Evolutionary conservation across 2,113 vertebrate species (phyloP).

Genomic region (Xenotilapia leptura): DNA sequence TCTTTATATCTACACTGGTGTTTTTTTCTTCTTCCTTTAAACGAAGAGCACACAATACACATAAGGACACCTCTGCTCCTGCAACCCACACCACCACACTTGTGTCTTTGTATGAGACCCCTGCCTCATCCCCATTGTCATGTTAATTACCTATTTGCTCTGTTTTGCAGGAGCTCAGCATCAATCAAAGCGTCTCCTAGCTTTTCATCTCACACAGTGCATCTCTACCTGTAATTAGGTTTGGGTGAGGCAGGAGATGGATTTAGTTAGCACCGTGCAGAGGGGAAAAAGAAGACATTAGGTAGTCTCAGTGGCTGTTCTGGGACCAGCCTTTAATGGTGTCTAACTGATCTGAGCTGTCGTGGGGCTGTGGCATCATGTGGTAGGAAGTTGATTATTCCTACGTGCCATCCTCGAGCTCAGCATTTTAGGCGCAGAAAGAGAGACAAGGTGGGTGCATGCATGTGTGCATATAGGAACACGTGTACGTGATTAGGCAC

Average conservation of each 20-base stretch:
- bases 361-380: slow-evolving; percentile 35
- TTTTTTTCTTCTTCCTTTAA: background rate
- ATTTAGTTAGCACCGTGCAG: slow-evolving; percentile 23
- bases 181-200: slow-evolving; percentile 52
- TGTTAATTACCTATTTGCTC: slow-evolving; percentile 58
- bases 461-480: background rate
- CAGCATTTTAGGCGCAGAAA: background rate
- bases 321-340: slow-evolving; percentile 54
- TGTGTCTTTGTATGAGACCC: slow-evolving; percentile 55
- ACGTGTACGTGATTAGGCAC: background rate
- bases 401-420: slow-evolving; percentile 20
- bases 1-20: slow-evolving; percentile 17
- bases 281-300: slow-evolving; percentile 42
- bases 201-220: slow-evolving; percentile 45
- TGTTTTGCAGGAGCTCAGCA: slow-evolving; percentile 46
- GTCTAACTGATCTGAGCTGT: slow-evolving; percentile 65
- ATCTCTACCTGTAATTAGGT: slow-evolving; percentile 68
- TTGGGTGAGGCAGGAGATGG: slow-evolving; percentile 32
- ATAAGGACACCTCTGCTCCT: slow-evolving; percentile 16
- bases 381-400: slow-evolving; percentile 42
- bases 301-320: slow-evolving; percentile 49
- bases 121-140: slow-evolving; percentile 56
- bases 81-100: background rate
- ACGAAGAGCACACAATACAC: background rate
- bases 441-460: background rate